Evolutionary conservation across 2,113 vertebrate species (phyloP), one percentile per base, ranked within the genome.

Genomic region (Caretta caretta): DNA sequence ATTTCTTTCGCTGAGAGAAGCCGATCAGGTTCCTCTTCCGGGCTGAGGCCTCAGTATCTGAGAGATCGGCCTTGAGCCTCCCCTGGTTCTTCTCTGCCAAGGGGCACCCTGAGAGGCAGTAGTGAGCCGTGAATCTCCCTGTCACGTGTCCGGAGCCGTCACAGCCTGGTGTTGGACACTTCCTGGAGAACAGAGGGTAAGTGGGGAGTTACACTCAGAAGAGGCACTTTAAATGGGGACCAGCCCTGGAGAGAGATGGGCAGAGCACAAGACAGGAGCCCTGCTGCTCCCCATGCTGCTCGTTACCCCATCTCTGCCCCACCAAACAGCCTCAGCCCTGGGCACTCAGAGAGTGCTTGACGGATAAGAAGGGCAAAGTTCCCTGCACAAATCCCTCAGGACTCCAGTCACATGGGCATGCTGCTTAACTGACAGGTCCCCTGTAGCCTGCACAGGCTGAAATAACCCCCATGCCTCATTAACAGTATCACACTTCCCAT

Each of bases 131-230:
- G 98, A 99, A 99, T 88, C 99, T 99, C 56, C 99, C 99, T 0
- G 99, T 99, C 96, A 99, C 99, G 0, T 99, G 99, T 62, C 99
- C 99, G 20, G 99, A 99, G 54, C 99, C 99, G 0, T 99, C 99
- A 35, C 99, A 99, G 22, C 99, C 99, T 0, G 99, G 99, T 4
- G 99, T 99, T 35, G 99, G 99, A 98, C 99, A 99, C 98, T 99
- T 99, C 98, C 99, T 99, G 96, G 72, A 92, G 92, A 95, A 86
- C 53, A 97, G 92, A 93, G 46, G 86, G 79, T n/a, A 96, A 25
- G 76, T 24, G 84, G 11, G 91, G 80, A 0, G 0, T 92, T 35
- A 69, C 84, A 49, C n/a, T 42, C 1, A 9, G 9, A 46, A 48
- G 75, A 27, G 42, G 24, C 42, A 27, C 75, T 78, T 69, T 78